phyloP scores from a whole-genome alignment of 2,797 vertebrate genomes.

The Ctenopoma kingsleyae region DNA sequence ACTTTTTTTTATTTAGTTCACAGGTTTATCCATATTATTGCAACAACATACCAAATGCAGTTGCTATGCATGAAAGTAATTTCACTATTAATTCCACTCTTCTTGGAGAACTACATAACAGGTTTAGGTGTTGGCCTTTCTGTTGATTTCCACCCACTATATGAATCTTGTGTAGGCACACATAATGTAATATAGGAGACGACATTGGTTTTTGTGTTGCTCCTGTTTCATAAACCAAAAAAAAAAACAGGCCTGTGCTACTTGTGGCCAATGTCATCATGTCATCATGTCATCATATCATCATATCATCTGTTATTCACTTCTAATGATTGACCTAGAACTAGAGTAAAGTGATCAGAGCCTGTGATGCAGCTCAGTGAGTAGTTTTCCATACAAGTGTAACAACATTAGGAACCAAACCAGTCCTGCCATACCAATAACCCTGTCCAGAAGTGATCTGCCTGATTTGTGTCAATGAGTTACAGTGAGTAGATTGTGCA shows the following conservation, averaged over 20 bases:
- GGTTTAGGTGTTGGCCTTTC: constrained; percentile 13
- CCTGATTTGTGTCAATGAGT: not conserved
- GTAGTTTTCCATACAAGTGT: not conserved
- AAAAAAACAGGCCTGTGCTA: too few relatives aligned
- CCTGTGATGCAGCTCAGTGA: not conserved
- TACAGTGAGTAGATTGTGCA: too few relatives aligned
- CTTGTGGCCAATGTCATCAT: too few relatives aligned
- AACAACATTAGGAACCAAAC: not conserved
- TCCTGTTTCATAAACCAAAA: not conserved
- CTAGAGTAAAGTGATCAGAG: not conserved
- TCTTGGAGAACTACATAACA: not conserved
- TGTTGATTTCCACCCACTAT: constrained; percentile 30
- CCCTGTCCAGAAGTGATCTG: not conserved
- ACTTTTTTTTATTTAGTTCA: constrained; percentile 29
- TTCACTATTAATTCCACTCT: constrained; percentile 28
- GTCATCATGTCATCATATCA: too few relatives aligned
- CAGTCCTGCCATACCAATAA: too few relatives aligned
- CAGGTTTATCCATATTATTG: constrained; percentile 35
- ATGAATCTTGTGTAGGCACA: not conserved
- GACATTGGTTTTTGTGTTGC: not conserved
- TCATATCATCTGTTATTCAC: not conserved
- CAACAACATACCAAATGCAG: constrained; percentile 23
- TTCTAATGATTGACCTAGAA: not conserved
- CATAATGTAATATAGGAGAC: not conserved
- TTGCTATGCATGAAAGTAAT: constrained; percentile 6